Conservation (phyloP, 2,113 vertebrate species). For the Melanerpes formicivorus region DNA sequence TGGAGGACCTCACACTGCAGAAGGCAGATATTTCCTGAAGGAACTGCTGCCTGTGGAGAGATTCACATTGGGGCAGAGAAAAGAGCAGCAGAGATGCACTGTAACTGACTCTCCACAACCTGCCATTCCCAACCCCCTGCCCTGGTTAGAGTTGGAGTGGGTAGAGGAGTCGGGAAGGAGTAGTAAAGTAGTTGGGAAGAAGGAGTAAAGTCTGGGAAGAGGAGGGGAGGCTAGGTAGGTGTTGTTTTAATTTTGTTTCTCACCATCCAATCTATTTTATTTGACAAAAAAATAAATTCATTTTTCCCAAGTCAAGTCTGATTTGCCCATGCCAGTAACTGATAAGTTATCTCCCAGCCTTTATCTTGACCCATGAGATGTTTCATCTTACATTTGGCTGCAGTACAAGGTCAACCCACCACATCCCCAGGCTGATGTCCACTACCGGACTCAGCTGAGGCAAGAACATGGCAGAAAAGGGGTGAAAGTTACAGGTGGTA, state of each 20-base stretch:
- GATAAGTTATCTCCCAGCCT: not conserved
- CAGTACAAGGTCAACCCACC: not conserved
- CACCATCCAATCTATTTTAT: not conserved
- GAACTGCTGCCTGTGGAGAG: not conserved
- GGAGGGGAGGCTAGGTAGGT: not conserved
- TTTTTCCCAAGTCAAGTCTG: not conserved
- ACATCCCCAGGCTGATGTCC: not conserved
- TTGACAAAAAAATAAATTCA: not conserved
- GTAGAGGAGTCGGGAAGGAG: not conserved
- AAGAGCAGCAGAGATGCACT: not conserved
- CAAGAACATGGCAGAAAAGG: not conserved
- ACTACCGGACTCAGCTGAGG: not conserved
- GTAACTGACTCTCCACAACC: not conserved
- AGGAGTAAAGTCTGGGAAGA: not conserved
- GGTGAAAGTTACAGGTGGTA: not conserved
- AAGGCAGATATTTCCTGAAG: not conserved
- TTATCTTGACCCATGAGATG: not conserved
- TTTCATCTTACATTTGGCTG: not conserved
- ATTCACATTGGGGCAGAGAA: not conserved
- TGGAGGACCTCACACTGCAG: not conserved
- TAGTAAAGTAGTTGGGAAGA: not conserved
- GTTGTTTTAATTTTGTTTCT: not conserved
- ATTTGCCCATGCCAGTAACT: not conserved
- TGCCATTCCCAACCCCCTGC: not conserved
- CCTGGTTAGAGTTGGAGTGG: not conserved